Evolutionary conservation across 2,797 vertebrate species (phyloP), one percentile per base, ranked within the genome.

Genomic region (Chelon auratus): DNA sequence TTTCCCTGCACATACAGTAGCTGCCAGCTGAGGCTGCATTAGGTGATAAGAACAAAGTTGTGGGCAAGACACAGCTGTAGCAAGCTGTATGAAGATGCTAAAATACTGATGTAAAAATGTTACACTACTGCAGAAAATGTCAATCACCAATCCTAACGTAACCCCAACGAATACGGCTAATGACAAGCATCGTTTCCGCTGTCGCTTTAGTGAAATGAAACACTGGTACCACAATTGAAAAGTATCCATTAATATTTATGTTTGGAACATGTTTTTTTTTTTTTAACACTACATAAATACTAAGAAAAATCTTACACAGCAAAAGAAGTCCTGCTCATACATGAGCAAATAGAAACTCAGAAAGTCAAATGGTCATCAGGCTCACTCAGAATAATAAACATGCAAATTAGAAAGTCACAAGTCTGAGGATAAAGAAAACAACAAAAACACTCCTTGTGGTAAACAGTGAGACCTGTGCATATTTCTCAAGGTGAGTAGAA

Each of bases 351-450:
- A 42, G 24, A 26, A 68, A 62, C 42, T 52, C 36, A 40, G 48
- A 40, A 40, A 51, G 22, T 9, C 0, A 84, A 85, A 80, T 45
- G 11, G 15, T 59, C 51, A 53, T 60, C 3, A 70, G 18, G 47
- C 59, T 53, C 61, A 42, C 40, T 10, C 22, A 67, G 72, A 76
- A 78, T 62, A 58, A 73, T 18, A 77, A 68, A 78, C 54, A 61
- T 68, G 69, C 65, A 86, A 72, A 52, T 26, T 12, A 17, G 69
- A 48, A 79, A 50, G 2, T 24, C 15, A 79, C 2, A 77, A 64
- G 8, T 80, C 66, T 58, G 48, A 74, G 9, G 17, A 10, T 18
- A 5, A 22, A 82, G 24, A 2, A 53, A 57, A 36, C 57, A 57
- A 69, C 52, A 72, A 54, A 3, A 72, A 75, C 57, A 78, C 63